These are phyloP conservation scores for Habrosyne pyritoides DNA, from an alignment of 2,888 invertebrate genomes.

Conservation along the genomic window DNA sequence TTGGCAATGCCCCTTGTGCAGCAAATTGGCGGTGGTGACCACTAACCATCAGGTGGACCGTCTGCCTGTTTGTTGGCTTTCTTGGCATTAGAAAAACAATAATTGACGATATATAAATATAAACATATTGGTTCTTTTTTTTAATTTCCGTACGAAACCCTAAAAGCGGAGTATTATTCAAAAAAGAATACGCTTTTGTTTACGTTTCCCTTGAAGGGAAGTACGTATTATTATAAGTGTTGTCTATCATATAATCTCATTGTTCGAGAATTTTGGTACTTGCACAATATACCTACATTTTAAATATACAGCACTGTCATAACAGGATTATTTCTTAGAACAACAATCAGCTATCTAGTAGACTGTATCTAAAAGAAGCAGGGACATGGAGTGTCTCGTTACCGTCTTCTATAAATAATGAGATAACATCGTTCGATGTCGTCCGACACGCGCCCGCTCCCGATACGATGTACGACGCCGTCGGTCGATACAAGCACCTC, in stretches of 20 bases:
- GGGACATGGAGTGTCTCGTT: slow-evolving; percentile 60
- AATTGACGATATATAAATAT: too few species aligned
- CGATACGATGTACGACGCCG: slow-evolving; percentile 21
- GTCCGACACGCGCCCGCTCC: slow-evolving; percentile 38
- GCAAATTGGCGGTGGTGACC: too few species aligned
- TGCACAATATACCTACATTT: too few species aligned
- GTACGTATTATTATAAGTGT: too few species aligned
- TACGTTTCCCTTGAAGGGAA: slow-evolving; percentile 25
- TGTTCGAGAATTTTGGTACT: slow-evolving; percentile 14
- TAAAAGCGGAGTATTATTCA: slow-evolving; percentile 21
- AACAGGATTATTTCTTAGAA: slow-evolving; percentile 39
- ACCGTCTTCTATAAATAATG: slow-evolving; percentile 68
- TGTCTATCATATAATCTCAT: slow-evolving; percentile 33
- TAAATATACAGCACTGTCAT: slow-evolving; percentile 20
- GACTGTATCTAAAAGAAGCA: slow-evolving; percentile 41
- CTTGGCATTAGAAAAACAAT: too few species aligned
- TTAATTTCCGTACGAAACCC: too few species aligned
- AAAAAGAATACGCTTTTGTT: slow-evolving; percentile 38
- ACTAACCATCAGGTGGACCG: too few species aligned
- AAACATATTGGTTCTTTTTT: too few species aligned
- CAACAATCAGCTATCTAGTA: slow-evolving; percentile 42
- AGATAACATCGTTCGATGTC: slow-evolving; percentile 59
- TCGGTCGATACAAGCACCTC: slow-evolving; percentile 20
- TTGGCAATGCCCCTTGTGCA: too few species aligned
- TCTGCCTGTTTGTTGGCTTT: too few species aligned